Conservation (phyloP, 1,140 invertebrate genomes). For the Marisa cornuarietis region DNA sequence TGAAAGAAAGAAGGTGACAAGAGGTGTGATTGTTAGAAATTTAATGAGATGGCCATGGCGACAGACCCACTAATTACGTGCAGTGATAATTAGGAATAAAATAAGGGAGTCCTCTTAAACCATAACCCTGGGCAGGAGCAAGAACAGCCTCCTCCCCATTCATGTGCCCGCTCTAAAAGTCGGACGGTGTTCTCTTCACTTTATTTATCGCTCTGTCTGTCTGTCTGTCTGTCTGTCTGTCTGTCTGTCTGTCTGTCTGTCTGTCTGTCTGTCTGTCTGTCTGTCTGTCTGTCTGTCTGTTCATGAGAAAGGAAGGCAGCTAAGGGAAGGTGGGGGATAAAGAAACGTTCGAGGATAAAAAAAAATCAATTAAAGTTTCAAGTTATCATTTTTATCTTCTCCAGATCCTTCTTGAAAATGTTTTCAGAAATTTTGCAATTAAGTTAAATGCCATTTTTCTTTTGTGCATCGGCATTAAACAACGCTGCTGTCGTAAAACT, state of each 20-base stretch:
- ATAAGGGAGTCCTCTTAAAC: conserved; percentile 8
- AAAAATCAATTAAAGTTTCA: too few species aligned
- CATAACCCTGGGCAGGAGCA: too few species aligned
- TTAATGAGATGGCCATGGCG: conserved; percentile 19
- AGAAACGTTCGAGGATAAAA: too few species aligned
- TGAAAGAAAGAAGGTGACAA: neutral
- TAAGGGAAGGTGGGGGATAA: neutral
- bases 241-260: neutral
- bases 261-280: neutral
- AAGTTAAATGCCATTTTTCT: too few species aligned
- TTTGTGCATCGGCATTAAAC: too few species aligned
- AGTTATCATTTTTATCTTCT: too few species aligned
- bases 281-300: neutral
- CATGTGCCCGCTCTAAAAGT: too few species aligned
- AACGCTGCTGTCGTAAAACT: too few species aligned
- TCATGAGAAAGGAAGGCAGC: neutral
- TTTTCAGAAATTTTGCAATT: too few species aligned
- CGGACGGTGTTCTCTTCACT: neutral
- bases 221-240: too few species aligned
- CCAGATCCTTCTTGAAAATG: too few species aligned
- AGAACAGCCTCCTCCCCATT: too few species aligned
- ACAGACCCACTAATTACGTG: conserved; percentile 20
- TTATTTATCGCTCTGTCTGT: neutral
- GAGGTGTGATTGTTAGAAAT: conserved; percentile 9
- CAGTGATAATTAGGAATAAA: conserved; percentile 17